Evolutionary conservation across 2,113 vertebrate genomes (phyloP).

Genomic region (Potamarius usumacintae): DNA sequence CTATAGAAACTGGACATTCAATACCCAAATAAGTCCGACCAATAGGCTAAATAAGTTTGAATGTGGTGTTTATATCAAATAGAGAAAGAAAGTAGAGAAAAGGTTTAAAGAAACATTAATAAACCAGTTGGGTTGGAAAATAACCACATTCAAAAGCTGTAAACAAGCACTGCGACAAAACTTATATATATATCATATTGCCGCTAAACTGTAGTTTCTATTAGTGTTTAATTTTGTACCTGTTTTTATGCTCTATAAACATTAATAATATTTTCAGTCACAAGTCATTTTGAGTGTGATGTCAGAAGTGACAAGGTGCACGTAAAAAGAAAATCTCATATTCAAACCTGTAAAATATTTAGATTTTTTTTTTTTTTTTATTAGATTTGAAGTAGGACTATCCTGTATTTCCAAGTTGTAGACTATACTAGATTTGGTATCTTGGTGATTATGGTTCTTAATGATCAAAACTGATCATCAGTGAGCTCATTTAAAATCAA

Average conservation of each 20-base stretch:
- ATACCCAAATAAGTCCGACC: not conserved
- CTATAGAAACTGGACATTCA: slow-evolving; percentile 2
- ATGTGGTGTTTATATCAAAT: not conserved
- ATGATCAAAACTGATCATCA: not conserved
- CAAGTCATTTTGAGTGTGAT: not conserved
- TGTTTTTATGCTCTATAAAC: not conserved
- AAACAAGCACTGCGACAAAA: not conserved
- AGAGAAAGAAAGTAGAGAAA: not conserved
- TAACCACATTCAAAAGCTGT: not conserved
- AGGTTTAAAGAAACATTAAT: not conserved
- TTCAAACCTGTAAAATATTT: not conserved
- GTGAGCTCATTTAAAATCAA: not conserved
- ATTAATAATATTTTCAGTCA: not conserved
- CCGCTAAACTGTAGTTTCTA: not conserved
- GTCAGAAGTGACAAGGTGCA: not conserved
- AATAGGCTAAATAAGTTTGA: not conserved
- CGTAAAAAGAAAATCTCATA: not conserved
- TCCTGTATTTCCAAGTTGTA: not conserved
- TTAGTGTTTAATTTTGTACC: not conserved
- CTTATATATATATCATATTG: not conserved
- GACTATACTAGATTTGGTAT: not conserved
- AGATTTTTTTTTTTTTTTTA: too few species aligned
- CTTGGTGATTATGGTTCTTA: not conserved
- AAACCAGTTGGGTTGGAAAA: not conserved
- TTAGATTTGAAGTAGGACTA: too few species aligned